Evolutionary conservation across 2,797 vertebrate genomes (phyloP).

Genomic region (Hylomyscus alleni): DNA sequence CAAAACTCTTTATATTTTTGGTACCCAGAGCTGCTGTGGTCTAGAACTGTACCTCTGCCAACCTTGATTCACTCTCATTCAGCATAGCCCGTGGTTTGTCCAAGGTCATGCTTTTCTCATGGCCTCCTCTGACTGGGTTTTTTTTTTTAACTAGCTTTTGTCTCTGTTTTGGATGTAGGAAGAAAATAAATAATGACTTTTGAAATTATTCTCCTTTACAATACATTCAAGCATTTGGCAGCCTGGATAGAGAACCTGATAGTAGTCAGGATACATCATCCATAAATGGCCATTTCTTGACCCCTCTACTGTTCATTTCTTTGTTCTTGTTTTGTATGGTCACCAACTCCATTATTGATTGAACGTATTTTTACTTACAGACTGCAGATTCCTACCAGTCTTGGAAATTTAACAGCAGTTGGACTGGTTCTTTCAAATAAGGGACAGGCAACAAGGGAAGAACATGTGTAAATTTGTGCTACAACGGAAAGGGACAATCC

Average conservation of each 20-base stretch:
- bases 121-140: not conserved
- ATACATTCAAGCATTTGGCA: not conserved
- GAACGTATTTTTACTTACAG: not conserved
- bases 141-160: not conserved
- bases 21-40: accelerated
- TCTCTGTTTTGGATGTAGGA: not conserved
- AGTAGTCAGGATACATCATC: not conserved
- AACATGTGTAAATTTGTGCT: not conserved
- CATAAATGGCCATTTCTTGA: not conserved
- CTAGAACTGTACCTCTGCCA: not conserved
- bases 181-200: not conserved
- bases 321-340: not conserved
- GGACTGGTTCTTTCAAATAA: not conserved
- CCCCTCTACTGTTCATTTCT: not conserved
- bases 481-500: not conserved
- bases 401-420: not conserved
- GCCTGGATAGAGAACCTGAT: not conserved
- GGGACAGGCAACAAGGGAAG: not conserved
- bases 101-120: not conserved
- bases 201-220: not conserved
- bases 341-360: not conserved
- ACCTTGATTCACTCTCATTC: too few relatives aligned
- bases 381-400: not conserved
- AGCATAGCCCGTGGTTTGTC: not conserved
- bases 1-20: too few relatives aligned